phyloP scores from a whole-genome alignment of 2,888 invertebrate species.

The Miltochrista miniata region DNA sequence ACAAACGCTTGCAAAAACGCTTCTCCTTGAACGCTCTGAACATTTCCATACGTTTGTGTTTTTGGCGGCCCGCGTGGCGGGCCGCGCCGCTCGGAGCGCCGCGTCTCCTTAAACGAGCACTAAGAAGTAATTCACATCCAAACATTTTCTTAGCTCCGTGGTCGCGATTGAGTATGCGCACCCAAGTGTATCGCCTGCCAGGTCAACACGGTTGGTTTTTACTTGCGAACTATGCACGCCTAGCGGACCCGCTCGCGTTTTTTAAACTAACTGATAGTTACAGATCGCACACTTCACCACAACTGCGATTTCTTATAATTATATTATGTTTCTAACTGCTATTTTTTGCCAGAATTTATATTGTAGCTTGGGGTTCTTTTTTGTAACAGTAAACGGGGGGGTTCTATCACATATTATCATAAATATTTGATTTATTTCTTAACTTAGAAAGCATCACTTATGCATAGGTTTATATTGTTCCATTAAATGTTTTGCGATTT shows the following conservation, averaged over 20 bases:
- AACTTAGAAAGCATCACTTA: background rate
- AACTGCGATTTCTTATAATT: conserved; percentile 38
- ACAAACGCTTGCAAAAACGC: no score
- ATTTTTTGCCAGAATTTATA: conserved; percentile 25
- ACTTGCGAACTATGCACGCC: conserved; percentile 50
- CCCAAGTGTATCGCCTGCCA: conserved; percentile 71
- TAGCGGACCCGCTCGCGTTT: conserved; percentile 52
- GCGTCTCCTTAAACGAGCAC: no score
- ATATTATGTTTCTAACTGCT: conserved; percentile 28
- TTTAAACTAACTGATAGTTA: conserved; percentile 34
- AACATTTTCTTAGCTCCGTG: conserved; percentile 16
- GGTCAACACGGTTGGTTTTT: conserved; percentile 68
- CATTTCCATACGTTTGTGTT: no score
- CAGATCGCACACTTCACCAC: conserved; percentile 34
- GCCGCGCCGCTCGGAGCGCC: no score
- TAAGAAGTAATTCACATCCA: conserved; percentile 31
- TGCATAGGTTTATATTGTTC: background rate
- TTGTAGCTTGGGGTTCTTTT: conserved; percentile 1
- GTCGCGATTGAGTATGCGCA: conserved; percentile 65
- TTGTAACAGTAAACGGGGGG: no score
- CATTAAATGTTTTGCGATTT: no score
- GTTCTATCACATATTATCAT: background rate
- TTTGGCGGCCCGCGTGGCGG: no score
- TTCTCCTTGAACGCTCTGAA: no score
- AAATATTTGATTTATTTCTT: background rate